Evolutionary conservation across 2,797 vertebrate genomes (phyloP).

Genomic region (Myripristis murdjan): DNA sequence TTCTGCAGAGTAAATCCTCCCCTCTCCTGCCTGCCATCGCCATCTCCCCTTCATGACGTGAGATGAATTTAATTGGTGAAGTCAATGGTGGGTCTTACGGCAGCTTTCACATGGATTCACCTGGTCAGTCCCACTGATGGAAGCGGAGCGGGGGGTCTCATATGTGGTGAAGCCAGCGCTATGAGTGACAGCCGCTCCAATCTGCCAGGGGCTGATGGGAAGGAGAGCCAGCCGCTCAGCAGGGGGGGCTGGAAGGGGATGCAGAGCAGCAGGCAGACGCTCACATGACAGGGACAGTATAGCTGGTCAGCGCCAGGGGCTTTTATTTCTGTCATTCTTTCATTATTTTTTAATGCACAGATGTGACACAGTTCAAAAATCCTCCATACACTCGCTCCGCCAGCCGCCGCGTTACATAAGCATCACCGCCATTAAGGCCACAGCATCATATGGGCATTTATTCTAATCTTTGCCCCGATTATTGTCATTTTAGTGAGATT

Average conservation of each 20-base stretch:
- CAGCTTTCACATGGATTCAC: too few relatives aligned
- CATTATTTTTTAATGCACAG: background rate
- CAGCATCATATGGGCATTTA: background rate
- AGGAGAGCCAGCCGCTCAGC: background rate
- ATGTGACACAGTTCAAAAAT: constrained; percentile 5
- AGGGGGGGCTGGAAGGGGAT: constrained; percentile 18
- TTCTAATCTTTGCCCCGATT: background rate
- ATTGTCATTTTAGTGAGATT: constrained; percentile 1
- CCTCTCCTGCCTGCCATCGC: background rate
- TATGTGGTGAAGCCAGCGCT: too few relatives aligned
- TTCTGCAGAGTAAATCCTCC: too few relatives aligned
- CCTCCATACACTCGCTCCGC: background rate
- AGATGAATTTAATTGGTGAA: background rate
- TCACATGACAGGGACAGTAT: background rate
- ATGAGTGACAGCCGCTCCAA: constrained; percentile 6
- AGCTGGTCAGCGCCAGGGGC: too few relatives aligned
- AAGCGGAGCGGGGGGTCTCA: background rate
- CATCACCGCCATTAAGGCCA: background rate
- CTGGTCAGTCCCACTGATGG: background rate
- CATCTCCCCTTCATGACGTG: background rate
- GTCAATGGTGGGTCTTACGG: too few relatives aligned
- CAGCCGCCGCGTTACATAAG: constrained; percentile 2
- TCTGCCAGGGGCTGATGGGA: background rate
- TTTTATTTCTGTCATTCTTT: background rate
- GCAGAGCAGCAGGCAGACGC: background rate